phyloP scores from a whole-genome alignment of 2,797 vertebrate genomes.

The Oryzias sinensis region DNA sequence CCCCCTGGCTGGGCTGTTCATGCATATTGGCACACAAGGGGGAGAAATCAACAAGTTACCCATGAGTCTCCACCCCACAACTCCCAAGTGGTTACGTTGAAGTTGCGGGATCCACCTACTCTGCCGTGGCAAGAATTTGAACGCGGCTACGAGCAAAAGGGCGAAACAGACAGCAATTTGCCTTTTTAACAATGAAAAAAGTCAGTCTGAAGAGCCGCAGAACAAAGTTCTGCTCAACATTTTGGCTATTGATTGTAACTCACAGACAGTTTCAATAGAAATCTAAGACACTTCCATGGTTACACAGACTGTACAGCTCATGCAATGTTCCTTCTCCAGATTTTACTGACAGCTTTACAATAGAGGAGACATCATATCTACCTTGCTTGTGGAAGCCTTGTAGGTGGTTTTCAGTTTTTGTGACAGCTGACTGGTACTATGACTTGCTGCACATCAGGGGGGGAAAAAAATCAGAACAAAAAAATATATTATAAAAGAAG shows the following conservation, averaged over 20 bases:
- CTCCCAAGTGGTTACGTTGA: constrained; percentile 85
- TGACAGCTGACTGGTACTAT: constrained; percentile 97
- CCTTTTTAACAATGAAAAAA: constrained; percentile 45
- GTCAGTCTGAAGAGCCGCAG: not conserved
- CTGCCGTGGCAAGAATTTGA: constrained; percentile 80
- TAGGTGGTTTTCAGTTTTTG: constrained; percentile 99
- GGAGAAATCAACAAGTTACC: constrained; percentile 76
- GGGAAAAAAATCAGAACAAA: not conserved
- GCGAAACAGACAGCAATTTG: constrained; percentile 57
- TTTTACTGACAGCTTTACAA: not conserved
- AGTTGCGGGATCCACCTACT: constrained; percentile 79
- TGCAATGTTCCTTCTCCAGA: too few relatives aligned
- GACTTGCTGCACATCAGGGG: constrained; percentile 82
- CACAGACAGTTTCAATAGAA: too few relatives aligned
- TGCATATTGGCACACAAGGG: constrained; percentile 71
- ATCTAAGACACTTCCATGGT: too few relatives aligned
- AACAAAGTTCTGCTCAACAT: not conserved
- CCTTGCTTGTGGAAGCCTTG: constrained; percentile 99
- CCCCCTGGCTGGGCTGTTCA: constrained; percentile 71
- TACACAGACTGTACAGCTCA: too few relatives aligned
- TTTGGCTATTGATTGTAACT: too few relatives aligned
- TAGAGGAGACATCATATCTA: constrained; percentile 47
- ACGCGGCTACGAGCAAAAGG: constrained; percentile 66
- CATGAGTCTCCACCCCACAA: constrained; percentile 85
- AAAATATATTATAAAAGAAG: not conserved